phyloP scores from a whole-genome alignment of 1,140 invertebrate species.

The Proctacanthus coquilletti region DNA sequence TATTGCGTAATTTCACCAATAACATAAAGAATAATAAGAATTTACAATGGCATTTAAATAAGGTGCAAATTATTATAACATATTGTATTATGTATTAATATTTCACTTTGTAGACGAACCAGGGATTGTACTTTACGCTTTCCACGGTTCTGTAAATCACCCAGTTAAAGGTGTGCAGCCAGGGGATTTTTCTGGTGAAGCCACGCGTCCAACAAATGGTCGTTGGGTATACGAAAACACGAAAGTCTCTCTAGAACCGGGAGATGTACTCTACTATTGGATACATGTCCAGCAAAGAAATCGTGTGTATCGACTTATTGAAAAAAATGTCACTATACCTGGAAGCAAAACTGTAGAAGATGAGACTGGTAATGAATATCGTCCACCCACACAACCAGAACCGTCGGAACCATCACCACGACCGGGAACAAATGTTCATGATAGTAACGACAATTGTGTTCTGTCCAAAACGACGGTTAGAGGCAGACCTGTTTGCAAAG shows the following conservation, averaged over 20 bases:
- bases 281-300: background rate
- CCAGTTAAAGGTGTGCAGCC: background rate
- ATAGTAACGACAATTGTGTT: background rate
- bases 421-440: background rate
- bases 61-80: no score
- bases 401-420: background rate
- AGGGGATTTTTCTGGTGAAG: background rate
- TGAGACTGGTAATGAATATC: background rate
- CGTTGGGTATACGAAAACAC: constrained; percentile 1
- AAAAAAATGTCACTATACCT: background rate
- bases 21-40: no score
- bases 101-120: constrained; percentile 1
- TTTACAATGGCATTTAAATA: no score
- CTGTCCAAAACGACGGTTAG: constrained; percentile 6
- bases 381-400: background rate
- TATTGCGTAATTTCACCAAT: background rate
- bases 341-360: background rate
- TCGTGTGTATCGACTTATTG: background rate
- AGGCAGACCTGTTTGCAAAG: constrained; percentile 11
- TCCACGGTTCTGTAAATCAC: background rate
- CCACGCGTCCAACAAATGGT: background rate
- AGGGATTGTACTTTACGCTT: background rate
- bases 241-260: background rate
- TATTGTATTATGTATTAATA: background rate
- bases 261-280: background rate